Evolutionary conservation across 2,888 invertebrate genomes (phyloP).

Genomic region (Eupelmus urozonus): DNA sequence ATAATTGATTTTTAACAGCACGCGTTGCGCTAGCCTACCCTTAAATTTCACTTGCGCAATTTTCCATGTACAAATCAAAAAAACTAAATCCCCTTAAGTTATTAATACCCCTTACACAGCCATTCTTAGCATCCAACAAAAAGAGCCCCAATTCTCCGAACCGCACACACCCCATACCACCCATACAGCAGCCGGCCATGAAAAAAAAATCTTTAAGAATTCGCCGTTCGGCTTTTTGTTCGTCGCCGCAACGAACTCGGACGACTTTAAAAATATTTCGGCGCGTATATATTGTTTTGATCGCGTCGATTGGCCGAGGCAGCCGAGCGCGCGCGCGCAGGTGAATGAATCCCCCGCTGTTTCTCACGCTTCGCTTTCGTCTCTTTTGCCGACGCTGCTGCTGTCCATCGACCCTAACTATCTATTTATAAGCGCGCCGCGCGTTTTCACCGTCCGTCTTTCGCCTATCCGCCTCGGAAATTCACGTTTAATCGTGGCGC

Average conservation of each 20-base stretch:
- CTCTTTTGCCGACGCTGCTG: conserved; percentile 62
- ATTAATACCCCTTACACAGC: too few species aligned
- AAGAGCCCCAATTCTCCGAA: neutral
- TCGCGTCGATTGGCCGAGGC: conserved; percentile 2
- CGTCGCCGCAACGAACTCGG: neutral
- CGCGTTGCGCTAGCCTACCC: too few species aligned
- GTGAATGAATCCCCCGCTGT: conserved; percentile 65
- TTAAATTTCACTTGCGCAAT: too few species aligned
- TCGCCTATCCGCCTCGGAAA: conserved; percentile 14
- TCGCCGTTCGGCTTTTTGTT: neutral
- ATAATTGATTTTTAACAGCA: too few species aligned
- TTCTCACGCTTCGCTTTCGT: conserved; percentile 66
- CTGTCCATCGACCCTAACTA: conserved; percentile 75
- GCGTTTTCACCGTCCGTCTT: conserved; percentile 56
- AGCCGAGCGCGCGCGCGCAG: conserved; percentile 49
- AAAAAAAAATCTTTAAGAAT: neutral
- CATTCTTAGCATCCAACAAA: conserved; percentile 1
- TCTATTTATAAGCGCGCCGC: conserved; percentile 69
- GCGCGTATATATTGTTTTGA: conserved; percentile 15
- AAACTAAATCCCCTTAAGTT: too few species aligned
- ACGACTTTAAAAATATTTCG: conserved; percentile 29
- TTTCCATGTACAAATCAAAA: too few species aligned
- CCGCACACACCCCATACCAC: neutral
- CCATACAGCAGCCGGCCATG: neutral
- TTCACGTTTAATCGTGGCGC: conserved; percentile 16